Percentiles rank a stretch among this genome's conserved stretches.
Evolutionary conservation across 2,888 invertebrate species (phyloP).

Genomic region (Rotaria socialis): DNA sequence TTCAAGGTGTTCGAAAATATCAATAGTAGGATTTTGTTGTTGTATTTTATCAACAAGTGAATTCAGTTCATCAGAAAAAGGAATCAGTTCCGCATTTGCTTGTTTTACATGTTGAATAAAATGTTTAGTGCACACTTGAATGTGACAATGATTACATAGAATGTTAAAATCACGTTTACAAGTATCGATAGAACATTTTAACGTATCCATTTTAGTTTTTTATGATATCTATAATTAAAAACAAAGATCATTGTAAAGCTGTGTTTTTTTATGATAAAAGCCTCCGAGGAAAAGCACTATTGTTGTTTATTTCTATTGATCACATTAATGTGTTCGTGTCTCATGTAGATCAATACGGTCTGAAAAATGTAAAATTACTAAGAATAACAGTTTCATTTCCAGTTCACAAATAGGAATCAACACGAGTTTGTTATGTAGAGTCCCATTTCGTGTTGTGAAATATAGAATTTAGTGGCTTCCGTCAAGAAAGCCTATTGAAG

Average conservation of each 20-base stretch:
- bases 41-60: neutral
- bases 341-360: too few relatives aligned
- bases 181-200: neutral
- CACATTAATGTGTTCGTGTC: too few relatives aligned
- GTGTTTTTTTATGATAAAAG: too few relatives aligned
- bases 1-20: neutral
- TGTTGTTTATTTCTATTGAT: too few relatives aligned
- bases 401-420: too few relatives aligned
- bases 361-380: too few relatives aligned
- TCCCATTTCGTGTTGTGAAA: too few relatives aligned
- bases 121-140: neutral
- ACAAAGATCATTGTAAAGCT: neutral
- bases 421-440: too few relatives aligned
- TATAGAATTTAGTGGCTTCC: too few relatives aligned
- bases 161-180: neutral
- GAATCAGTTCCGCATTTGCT: neutral
- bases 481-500: too few relatives aligned
- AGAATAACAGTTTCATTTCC: too few relatives aligned
- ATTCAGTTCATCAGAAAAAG: neutral
- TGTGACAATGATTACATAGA: neutral
- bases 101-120: neutral
- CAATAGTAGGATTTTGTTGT: neutral
- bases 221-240: neutral
- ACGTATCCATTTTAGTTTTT: neutral
- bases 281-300: too few relatives aligned